These are phyloP conservation scores for Danio tinwini DNA, from an alignment of 2,797 vertebrate species.

Conservation along the genomic window DNA sequence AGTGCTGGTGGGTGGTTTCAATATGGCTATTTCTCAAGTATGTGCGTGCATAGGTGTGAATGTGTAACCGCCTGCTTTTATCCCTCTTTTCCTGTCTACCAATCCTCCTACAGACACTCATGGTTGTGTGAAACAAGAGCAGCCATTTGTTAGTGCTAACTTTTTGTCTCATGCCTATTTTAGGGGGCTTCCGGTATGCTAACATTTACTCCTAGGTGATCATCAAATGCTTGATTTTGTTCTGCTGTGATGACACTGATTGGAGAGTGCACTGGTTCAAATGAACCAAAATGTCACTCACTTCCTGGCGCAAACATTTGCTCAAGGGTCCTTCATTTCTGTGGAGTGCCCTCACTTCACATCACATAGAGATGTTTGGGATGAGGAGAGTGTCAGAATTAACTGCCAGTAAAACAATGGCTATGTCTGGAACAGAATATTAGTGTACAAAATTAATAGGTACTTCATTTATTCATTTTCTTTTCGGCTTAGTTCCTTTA, in stretches of 20 bases:
- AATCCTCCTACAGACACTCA: conserved; percentile 21
- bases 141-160: conserved; percentile 5
- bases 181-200: background rate
- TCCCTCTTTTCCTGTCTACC: conserved; percentile 57
- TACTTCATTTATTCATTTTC: too few relatives aligned
- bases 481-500: too few relatives aligned
- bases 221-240: conserved; percentile 22
- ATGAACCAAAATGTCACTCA: conserved; percentile 44
- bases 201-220: conserved; percentile 39
- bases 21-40: conserved; percentile 47
- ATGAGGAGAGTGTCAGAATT: conserved; percentile 45
- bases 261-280: conserved; percentile 42
- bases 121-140: conserved; percentile 28
- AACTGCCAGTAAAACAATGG: background rate
- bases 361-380: conserved; percentile 55
- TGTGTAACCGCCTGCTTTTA: conserved; percentile 64
- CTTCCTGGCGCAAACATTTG: conserved; percentile 40
- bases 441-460: background rate
- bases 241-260: conserved; percentile 35
- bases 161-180: background rate
- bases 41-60: conserved; percentile 42
- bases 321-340: conserved; percentile 20
- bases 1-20: conserved; percentile 49
- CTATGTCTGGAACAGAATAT: background rate
- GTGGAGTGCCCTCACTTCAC: conserved; percentile 66